Conservation (phyloP, 1,140 invertebrate species). For the Anastrepha obliqua region DNA sequence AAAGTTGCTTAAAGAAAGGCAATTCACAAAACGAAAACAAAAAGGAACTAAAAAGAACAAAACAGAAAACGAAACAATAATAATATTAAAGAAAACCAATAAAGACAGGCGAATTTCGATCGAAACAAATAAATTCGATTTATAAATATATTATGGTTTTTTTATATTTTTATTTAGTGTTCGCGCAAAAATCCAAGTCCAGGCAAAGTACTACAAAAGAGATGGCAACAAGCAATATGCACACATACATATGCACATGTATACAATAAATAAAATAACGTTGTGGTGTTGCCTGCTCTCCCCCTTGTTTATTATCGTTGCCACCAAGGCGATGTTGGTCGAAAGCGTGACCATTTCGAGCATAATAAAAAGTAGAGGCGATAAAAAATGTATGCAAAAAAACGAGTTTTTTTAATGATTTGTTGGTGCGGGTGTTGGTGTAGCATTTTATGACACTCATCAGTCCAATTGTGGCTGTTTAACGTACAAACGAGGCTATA, state of each 20-base stretch:
- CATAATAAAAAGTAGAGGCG: conserved; percentile 30
- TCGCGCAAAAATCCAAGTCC: not conserved
- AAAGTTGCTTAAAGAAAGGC: not conserved
- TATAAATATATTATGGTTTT: conserved; percentile 10
- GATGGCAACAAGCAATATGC: not conserved
- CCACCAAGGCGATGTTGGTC: conserved; percentile 21
- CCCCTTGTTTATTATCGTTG: not conserved
- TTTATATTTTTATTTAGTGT: conserved; percentile 6
- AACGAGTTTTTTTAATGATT: conserved; percentile 4
- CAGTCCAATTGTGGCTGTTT: conserved; percentile 49
- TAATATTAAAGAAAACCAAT: not conserved
- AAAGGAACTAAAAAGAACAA: not conserved
- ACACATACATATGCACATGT: not conserved
- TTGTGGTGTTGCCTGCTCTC: not conserved
- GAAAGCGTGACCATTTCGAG: conserved; percentile 44
- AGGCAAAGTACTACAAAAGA: not conserved
- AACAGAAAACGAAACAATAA: not conserved
- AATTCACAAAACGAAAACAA: not conserved
- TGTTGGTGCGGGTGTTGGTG: not conserved
- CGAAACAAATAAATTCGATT: conserved; percentile 47
- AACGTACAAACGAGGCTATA: conserved; percentile 22
- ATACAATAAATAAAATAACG: not conserved
- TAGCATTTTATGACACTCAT: conserved; percentile 44
- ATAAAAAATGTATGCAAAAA: conserved; percentile 39
- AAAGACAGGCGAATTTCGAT: conserved; percentile 17